Evolutionary conservation across 2,797 vertebrate genomes (phyloP), one percentile per base, ranked within the genome.

Genomic region (Cynodonichthys magdalenae): DNA sequence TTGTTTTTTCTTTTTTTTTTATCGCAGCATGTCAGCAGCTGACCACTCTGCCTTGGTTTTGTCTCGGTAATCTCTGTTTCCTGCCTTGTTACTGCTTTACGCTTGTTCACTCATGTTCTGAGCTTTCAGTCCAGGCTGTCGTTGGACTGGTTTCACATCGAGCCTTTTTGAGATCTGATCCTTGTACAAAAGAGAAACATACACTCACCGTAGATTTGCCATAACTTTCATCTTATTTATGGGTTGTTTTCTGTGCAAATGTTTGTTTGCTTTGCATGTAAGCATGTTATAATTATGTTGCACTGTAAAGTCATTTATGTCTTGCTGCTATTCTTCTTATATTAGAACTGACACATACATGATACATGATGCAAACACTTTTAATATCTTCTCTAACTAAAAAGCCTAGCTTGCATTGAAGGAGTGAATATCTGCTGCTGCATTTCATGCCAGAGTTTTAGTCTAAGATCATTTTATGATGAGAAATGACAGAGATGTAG

Each of bases 11-110:
- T 24, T 24, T 24, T 24, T 24, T 24, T 24, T 77, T 83, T 84
- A 84, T 89, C 81, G 81, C 79, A 85, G 83, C 83, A 76, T 81
- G 81, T 83, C 82, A 85, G 86, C 87, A 83, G 77, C 70, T 66
- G 70, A 87, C 76, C 82, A 59, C 74, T 77, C 80, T 64, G 73
- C 72, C 80, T 63, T 74, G 84, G 71, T 83, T 80, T 75, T 77
- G 73, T 76, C 63, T 66, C 69, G 8, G 31, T 61, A 74, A 68
- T 74, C 27, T 80, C 72, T 77, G 60, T 46, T 72, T 34, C 52
- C 61, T 64, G 69, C 53, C 69, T 54, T 70, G 58, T 60, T 66
- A 71, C 63, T 20, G 63, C 77, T 65, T 71, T 79, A 61, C 53
- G 46, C 55, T 45, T 65, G 60, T 70, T 71, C 59, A 53, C 64